Evolutionary conservation across 2,888 invertebrate genomes (phyloP).

Genomic region (Trachelus stipa): DNA sequence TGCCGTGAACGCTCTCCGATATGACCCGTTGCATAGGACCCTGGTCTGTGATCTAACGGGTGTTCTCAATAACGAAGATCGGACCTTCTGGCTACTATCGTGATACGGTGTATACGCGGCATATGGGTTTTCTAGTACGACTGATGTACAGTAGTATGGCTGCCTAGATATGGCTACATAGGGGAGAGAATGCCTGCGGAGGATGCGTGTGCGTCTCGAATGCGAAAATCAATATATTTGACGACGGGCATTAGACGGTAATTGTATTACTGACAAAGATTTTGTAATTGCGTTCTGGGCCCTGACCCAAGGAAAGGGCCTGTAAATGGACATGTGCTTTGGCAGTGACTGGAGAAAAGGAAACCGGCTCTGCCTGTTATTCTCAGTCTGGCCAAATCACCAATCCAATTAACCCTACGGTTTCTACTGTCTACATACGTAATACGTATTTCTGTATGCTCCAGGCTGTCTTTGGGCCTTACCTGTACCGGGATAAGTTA

Average conservation of each 20-base stretch:
- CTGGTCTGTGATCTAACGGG: neutral
- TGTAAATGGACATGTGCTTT: slow-evolving; percentile 11
- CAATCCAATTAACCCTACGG: slow-evolving; percentile 40
- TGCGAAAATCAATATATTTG: neutral
- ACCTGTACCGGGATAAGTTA: neutral
- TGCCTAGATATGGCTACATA: neutral
- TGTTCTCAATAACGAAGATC: neutral
- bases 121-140: neutral
- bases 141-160: neutral
- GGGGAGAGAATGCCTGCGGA: neutral
- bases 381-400: slow-evolving; percentile 31
- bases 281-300: neutral
- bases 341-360: neutral
- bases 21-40: slow-evolving; percentile 2
- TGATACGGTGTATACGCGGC: neutral
- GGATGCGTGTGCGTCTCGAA: neutral
- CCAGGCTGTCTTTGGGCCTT: neutral
- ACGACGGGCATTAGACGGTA: neutral
- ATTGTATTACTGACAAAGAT: neutral
- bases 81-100: neutral
- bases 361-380: neutral
- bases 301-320: neutral
- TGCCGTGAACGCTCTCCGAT: slow-evolving; percentile 12
- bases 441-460: neutral
- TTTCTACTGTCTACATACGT: neutral